Base-by-base conservation (phyloP, 2,888 invertebrate genomes). In the Caenorhabditis wallacei region DNA sequence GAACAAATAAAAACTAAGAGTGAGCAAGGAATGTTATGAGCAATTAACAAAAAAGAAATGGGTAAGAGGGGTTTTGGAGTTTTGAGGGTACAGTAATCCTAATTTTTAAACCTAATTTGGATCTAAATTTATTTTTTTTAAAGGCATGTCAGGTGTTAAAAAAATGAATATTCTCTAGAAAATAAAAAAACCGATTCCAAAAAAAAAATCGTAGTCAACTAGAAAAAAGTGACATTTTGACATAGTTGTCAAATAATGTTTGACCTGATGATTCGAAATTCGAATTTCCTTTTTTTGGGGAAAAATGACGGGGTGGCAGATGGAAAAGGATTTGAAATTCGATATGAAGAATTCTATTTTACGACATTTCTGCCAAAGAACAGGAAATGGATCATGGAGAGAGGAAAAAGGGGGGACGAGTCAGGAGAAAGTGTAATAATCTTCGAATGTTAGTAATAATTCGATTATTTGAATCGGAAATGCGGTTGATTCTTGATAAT, bases 301-400 rank as follows among this genome's bases (percentile, higher is more conserved):
- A 56, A 56, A 56, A 57, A 48, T 13, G 35, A 54, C 11, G 22
- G 56, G n/a, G 37, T 30, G 59, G 70, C n/a, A 48, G 35, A 4
- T 26, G 35, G 10, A 26, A 53, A n/a, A 11, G 18, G 74, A 74
- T 51, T 64, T 40, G 64, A 74, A 74, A 64, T 64, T 30, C 37
- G 74, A 74, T 54, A 63, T 8, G 54, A 37, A 43, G 30, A 63
- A 48, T 37, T 64, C 43, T 30, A 46, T 63, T 30, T 48, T 35
- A 30, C 51, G 30, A 13, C 26, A 63, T 63, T 63, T 63, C 20
- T n/a, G n/a, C n/a, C 63, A 66, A 64, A 72, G 64, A 72, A 63
- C 57, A 54, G 35, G 68, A 53, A 53, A 13, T 22, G 57, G 22
- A 30, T 30, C 30, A 30, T 57, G 48, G 22, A 13, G 43, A n/a